A percentile compares a stretch with the other conserved stretches of the same genome.
These are phyloP conservation scores for Cirrhinus mrigala DNA, from an alignment of 2,797 vertebrate species.

Conservation along the genomic window DNA sequence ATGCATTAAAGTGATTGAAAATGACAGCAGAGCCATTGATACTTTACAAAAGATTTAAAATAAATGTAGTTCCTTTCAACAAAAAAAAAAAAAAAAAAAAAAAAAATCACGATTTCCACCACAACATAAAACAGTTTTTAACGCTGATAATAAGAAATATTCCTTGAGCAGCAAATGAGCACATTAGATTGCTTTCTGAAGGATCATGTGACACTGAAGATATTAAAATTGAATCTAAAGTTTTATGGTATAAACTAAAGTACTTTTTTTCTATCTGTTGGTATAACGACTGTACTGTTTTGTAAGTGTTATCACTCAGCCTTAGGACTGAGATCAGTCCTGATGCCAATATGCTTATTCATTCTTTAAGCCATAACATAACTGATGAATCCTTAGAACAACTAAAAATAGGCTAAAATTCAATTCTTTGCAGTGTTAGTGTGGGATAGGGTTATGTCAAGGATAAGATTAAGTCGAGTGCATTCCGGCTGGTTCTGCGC, in stretches of 20 bases:
- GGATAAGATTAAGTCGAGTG: conserved; percentile 31
- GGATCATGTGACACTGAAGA: background rate
- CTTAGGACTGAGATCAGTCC: background rate
- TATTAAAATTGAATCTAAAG: background rate
- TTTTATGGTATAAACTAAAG: background rate
- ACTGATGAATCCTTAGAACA: conserved; percentile 2
- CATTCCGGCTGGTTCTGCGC: conserved; percentile 43
- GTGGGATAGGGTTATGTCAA: conserved; percentile 33
- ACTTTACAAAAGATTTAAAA: background rate
- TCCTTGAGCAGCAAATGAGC: background rate
- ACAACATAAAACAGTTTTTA: too few relatives aligned
- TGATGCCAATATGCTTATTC: conserved; percentile 13
- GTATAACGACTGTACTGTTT: background rate
- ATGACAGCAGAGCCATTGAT: background rate
- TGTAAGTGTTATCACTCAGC: background rate
- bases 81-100: too few relatives aligned
- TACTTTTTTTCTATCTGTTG: background rate
- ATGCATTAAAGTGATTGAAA: background rate
- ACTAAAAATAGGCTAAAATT: conserved; percentile 26
- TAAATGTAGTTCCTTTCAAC: background rate
- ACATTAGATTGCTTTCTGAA: background rate
- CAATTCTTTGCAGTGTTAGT: conserved; percentile 6
- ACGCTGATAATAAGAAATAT: background rate
- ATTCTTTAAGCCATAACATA: background rate
- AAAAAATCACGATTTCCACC: too few relatives aligned